Percentiles rank a stretch among this genome's conserved stretches.
These are phyloP conservation scores for Melanerpes formicivorus DNA, from an alignment of 2,113 vertebrate species.

Conservation along the genomic window DNA sequence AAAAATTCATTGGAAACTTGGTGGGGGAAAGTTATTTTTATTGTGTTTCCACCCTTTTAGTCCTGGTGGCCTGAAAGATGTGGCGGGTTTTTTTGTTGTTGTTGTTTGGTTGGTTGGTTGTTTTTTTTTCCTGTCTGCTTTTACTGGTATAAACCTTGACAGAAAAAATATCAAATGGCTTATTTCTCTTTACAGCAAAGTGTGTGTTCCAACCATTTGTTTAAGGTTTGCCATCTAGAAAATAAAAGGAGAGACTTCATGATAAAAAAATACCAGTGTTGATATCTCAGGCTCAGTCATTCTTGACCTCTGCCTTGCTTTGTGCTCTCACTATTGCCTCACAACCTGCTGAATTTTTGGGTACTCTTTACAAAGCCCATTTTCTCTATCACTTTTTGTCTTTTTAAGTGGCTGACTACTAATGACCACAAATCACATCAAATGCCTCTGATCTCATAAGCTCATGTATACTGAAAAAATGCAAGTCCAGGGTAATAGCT, in stretches of 20 bases:
- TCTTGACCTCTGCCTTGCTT: neutral
- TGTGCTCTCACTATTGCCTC: neutral
- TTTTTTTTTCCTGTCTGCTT: neutral
- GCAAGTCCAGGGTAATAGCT: neutral
- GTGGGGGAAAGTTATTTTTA: neutral
- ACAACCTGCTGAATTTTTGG: neutral
- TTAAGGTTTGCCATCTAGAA: neutral
- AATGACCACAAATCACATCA: neutral
- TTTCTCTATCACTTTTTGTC: neutral
- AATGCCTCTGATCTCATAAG: neutral
- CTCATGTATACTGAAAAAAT: neutral
- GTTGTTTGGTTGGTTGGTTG: no score
- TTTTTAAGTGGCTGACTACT: neutral
- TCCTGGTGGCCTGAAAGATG: neutral
- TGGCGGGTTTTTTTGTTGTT: no score
- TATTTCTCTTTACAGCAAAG: neutral
- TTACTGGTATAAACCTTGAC: neutral
- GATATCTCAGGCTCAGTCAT: neutral
- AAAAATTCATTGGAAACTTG: neutral
- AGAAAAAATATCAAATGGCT: neutral
- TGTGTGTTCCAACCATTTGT: neutral
- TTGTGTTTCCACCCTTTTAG: accelerated
- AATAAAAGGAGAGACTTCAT: neutral
- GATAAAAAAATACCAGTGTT: neutral
- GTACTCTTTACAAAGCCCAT: neutral